Conservation (phyloP, 2,888 invertebrate species). For the Apamea anceps region DNA sequence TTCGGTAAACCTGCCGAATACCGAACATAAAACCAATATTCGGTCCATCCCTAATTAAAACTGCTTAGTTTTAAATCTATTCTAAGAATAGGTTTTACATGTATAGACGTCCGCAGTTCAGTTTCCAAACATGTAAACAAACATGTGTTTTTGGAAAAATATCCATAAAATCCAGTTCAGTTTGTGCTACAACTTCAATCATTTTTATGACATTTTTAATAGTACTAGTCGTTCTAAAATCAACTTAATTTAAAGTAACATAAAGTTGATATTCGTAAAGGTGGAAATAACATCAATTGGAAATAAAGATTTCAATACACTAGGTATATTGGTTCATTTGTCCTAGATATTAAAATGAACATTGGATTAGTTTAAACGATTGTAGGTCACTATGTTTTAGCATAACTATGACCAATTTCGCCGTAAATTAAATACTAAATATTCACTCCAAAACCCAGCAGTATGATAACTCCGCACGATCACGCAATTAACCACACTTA, state of each 20-base stretch:
- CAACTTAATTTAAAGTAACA: too few relatives aligned
- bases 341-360: not conserved
- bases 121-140: not conserved
- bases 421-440: not conserved
- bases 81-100: too few relatives aligned
- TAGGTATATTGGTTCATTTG: not conserved
- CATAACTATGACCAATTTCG: not conserved
- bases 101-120: not conserved
- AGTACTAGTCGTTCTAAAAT: too few relatives aligned
- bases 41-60: too few relatives aligned
- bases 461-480: constrained; percentile 2
- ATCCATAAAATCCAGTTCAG: not conserved
- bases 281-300: too few relatives aligned
- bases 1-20: too few relatives aligned
- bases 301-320: not conserved
- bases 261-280: too few relatives aligned
- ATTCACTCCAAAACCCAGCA: not conserved
- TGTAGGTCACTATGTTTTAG: not conserved
- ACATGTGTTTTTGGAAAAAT: not conserved
- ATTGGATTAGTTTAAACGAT: not conserved
- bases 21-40: too few relatives aligned
- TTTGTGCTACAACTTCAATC: too few relatives aligned
- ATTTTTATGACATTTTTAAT: too few relatives aligned
- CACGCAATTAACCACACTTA: constrained; percentile 55
- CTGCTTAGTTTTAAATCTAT: too few relatives aligned